A percentile compares a stretch with the other conserved stretches of the same genome.
Evolutionary conservation across 2,113 vertebrate species (phyloP).

Genomic region (Xenopus borealis): DNA sequence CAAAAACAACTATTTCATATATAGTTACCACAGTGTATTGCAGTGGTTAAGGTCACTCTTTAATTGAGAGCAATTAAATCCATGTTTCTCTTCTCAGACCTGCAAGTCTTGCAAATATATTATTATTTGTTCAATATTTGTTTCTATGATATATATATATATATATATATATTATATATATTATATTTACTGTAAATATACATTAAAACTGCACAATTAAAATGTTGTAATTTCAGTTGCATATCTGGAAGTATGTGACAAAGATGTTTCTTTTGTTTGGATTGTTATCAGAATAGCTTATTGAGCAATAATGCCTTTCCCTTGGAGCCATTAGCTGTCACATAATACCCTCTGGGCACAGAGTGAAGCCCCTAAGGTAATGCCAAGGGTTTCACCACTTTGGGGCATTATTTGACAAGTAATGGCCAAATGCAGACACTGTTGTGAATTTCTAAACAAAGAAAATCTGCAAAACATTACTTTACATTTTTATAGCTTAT

Average conservation of each 20-base stretch:
- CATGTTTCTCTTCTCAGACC: too few species aligned
- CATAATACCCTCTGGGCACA: constrained; percentile 39
- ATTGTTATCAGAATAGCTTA: constrained; percentile 41
- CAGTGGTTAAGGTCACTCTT: too few species aligned
- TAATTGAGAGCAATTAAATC: too few species aligned
- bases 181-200: neutral
- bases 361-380: constrained; percentile 41
- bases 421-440: constrained; percentile 28
- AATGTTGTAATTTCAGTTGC: neutral
- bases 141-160: neutral
- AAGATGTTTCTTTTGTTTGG: constrained; percentile 15
- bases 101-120: too few species aligned
- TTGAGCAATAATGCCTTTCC: constrained; percentile 34
- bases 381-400: constrained; percentile 41
- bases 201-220: neutral
- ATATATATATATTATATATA: constrained; percentile 9
- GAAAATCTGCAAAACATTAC: constrained; percentile 28
- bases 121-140: too few species aligned
- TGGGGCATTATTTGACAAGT: constrained; percentile 41
- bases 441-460: constrained; percentile 35
- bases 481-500: constrained; percentile 18
- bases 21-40: too few species aligned
- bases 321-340: constrained; percentile 41
- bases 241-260: constrained; percentile 24
- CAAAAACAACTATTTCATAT: too few species aligned